A percentile compares a stretch with the other conserved stretches of the same genome.
These are phyloP conservation scores for Drosophila gunungcola DNA, from an alignment of 1,140 invertebrate genomes.

Conservation along the genomic window DNA sequence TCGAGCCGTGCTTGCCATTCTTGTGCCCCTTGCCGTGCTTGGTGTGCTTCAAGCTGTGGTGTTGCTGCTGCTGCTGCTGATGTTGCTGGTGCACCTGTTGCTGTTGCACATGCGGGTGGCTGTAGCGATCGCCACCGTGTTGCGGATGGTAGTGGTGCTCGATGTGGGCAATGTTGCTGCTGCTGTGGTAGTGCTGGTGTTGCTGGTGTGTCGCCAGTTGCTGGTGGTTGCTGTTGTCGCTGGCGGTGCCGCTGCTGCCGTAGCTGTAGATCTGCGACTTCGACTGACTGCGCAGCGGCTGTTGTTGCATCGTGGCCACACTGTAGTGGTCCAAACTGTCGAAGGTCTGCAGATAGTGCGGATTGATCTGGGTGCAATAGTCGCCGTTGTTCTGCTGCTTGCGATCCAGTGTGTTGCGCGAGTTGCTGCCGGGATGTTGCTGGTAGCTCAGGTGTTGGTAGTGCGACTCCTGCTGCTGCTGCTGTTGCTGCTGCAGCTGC, in stretches of 20 bases:
- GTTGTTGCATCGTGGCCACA: constrained; percentile 71
- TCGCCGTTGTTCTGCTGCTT: constrained; percentile 50
- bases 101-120: constrained; percentile 57
- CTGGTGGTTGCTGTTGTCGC: constrained; percentile 58
- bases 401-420: constrained; percentile 75
- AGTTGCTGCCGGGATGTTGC: constrained; percentile 41
- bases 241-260: constrained; percentile 73
- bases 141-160: constrained; percentile 68
- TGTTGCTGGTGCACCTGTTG: constrained; percentile 50
- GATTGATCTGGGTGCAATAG: constrained; percentile 78
- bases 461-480: constrained; percentile 57
- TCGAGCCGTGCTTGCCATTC: constrained; percentile 62
- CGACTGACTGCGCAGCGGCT: constrained; percentile 76
- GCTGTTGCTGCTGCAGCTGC: constrained; percentile 55
- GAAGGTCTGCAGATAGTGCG: constrained; percentile 80
- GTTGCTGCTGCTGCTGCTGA: constrained; percentile 60
- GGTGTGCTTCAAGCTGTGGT: constrained; percentile 80
- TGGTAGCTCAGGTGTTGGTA: constrained; percentile 78
- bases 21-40: constrained; percentile 76
- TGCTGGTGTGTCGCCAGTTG: constrained; percentile 57
- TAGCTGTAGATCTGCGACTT: constrained; percentile 81
- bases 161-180: constrained; percentile 71
- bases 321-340: constrained; percentile 80
- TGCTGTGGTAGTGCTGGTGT: constrained; percentile 66
- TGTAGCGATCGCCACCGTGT: constrained; percentile 45